Base-by-base conservation (phyloP, 2,797 vertebrate species). In the Bradypodion ventrale region DNA sequence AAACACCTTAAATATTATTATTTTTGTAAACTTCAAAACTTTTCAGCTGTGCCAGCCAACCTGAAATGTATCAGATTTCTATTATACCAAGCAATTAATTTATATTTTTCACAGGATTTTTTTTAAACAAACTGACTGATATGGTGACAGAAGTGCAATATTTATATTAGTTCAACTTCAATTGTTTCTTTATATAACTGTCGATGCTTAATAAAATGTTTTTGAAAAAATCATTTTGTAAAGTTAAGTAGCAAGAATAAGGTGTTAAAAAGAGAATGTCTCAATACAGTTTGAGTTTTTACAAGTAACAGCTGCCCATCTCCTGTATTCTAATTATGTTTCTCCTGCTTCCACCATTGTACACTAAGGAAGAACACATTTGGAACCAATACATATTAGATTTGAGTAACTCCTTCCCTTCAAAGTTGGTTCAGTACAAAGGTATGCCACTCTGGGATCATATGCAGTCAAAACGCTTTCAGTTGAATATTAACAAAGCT, bases 181-280 rank as follows among this genome's bases (percentile, higher is more conserved):
- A 85, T 82, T 84, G 87, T 85, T 92, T 92, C 92, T 89, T 93
- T 90, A 86, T 93, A 85, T 92, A 94, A 93, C 94, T 89, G 89
- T 83, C 89, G 88, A 65, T 87, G 90, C 93, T 93, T 94, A 96
- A 95, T 96, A 96, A 96, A 96, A 84, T 91, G 93, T 94, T 95
- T 93, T 19, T 21, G 23, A 93, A 89, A 92, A 92, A 90, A 68
- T 84, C 90, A 86, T 83, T 35, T 80, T 40, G 10, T 7, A 84
- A n/a, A 12, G 42, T 76, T 91, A 75, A 49, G 83, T 46, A 46
- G 21, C 15, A 37, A 75, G 10, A 65, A 69, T 56, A 7, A 80
- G 46, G 25, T 7, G 72, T 42, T 80, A 25, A 76, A 35, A 56
- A 1, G 10, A 19, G 72, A 13, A 49, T 19, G 49, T 29, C n/a